A percentile compares a stretch with the other conserved stretches of the same genome.
Conservation (phyloP, 2,888 invertebrate genomes). For the Callinectes sapidus region DNA sequence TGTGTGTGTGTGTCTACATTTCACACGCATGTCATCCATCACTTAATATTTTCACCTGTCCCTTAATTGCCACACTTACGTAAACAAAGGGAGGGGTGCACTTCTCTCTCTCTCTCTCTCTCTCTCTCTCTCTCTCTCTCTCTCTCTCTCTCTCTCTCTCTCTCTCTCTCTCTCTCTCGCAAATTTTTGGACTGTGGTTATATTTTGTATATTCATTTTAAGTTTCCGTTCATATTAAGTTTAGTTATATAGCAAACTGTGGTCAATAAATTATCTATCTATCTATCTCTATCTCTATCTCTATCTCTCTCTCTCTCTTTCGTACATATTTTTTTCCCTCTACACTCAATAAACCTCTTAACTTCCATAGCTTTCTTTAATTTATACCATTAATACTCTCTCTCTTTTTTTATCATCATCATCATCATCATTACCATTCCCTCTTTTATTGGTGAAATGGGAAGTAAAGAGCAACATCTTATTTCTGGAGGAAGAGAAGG, state of each 20-base stretch:
- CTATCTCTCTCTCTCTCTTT: not conserved
- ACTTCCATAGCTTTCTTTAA: too few relatives aligned
- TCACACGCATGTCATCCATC: conserved; percentile 22
- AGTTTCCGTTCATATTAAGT: too few relatives aligned
- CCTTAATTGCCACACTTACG: conserved; percentile 11
- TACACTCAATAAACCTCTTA: not conserved
- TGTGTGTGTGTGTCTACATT: conserved; percentile 34
- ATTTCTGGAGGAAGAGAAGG: not conserved
- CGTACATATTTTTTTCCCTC: not conserved
- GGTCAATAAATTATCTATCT: too few relatives aligned
- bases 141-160: conserved; percentile 29
- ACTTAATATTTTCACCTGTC: not conserved
- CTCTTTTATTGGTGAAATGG: not conserved
- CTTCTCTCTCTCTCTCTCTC: not conserved
- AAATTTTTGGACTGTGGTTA: not conserved
- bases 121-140: conserved; percentile 38
- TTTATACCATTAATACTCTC: too few relatives aligned
- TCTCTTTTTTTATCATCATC: too few relatives aligned
- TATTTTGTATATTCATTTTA: too few relatives aligned
- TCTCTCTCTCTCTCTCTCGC: conserved; percentile 29
- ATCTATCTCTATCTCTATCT: not conserved
- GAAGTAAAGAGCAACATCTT: not conserved
- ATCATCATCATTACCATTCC: too few relatives aligned
- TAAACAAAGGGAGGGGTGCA: conserved; percentile 4
- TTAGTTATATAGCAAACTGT: too few relatives aligned